Evolutionary conservation across 2,797 vertebrate genomes (phyloP).

Genomic region (Chelon labrosus): DNA sequence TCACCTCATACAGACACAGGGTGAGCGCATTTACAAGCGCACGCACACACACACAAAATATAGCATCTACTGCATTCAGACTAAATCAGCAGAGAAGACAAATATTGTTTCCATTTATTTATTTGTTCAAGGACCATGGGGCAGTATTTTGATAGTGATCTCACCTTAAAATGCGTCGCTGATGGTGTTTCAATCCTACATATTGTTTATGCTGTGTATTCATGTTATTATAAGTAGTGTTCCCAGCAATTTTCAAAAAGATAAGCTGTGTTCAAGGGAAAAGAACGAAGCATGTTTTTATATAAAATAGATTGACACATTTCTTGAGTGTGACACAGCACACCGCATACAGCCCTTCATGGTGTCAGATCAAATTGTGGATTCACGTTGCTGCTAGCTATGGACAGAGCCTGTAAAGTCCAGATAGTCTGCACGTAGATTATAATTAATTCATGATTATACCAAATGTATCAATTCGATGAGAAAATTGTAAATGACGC

Average conservation of each 20-base stretch:
- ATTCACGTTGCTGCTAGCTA: not conserved
- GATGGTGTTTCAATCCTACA: not conserved
- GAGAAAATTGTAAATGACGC: too few relatives aligned
- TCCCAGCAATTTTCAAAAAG: not conserved
- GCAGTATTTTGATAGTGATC: not conserved
- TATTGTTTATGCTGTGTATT: not conserved
- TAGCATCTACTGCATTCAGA: not conserved
- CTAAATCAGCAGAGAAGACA: not conserved
- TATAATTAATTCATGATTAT: not conserved
- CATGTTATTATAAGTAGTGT: not conserved
- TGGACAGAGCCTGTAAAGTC: not conserved
- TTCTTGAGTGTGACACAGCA: not conserved
- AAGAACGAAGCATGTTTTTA: not conserved
- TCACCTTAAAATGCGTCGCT: not conserved
- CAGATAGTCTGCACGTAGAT: not conserved
- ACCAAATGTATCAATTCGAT: not conserved
- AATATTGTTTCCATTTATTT: not conserved
- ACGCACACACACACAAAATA: not conserved
- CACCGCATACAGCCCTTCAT: not conserved
- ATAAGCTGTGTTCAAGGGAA: not conserved
- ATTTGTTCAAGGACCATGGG: not conserved
- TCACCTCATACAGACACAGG: constrained; percentile 97
- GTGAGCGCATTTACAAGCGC: constrained; percentile 74
- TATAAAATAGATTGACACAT: not conserved
- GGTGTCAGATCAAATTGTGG: not conserved